Evolutionary conservation across 1,140 invertebrate species (phyloP), one percentile per base, ranked within the genome.

Genomic region (Epicauta chinensis): DNA sequence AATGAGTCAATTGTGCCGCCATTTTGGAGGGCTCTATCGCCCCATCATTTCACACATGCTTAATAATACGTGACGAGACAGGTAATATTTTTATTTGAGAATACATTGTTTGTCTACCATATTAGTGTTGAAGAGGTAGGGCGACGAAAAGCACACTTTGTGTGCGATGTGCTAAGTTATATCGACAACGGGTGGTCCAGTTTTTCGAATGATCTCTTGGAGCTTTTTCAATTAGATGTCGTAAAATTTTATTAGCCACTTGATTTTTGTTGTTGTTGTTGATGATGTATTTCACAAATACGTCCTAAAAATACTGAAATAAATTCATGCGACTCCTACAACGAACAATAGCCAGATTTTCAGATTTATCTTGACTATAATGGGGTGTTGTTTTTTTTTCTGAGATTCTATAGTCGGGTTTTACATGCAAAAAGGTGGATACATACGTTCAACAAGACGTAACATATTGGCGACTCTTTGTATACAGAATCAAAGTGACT

Each of bases 161-260:
- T n/a, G 36, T 38, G 4, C 23, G 7, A 7, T 23, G 23, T 23
- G 23, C 23, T 7, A 23, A 23, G 4, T 23, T 23, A 7, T 3
- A 5, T 3, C 4, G 4, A 2, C 23, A 23, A 23, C 23, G 23
- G 23, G 23, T 23, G 23, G 23, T 23, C 23, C 23, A 23, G 23
- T 23, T 23, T 23, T 23, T 23, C 7, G 7, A 23, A 17, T 40
- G 38, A 17, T 40, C 38, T 37, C 35, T 10, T 34, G 32, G 36
- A 16, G 23, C 23, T 7, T 23, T 23, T 40, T 12, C 38, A 40
- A 40, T 40, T 40, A 40, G 13, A 16, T n/a, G 38, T 40, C 38
- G 38, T 40, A 40, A 40, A 40, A 14, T 40, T 40, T 40, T 40
- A 16, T 16, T 17, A 17, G 38, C 38, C 38, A 40, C 38, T 40